Evolutionary conservation across 2,888 invertebrate genomes (phyloP).

Genomic region (Thera britannica): DNA sequence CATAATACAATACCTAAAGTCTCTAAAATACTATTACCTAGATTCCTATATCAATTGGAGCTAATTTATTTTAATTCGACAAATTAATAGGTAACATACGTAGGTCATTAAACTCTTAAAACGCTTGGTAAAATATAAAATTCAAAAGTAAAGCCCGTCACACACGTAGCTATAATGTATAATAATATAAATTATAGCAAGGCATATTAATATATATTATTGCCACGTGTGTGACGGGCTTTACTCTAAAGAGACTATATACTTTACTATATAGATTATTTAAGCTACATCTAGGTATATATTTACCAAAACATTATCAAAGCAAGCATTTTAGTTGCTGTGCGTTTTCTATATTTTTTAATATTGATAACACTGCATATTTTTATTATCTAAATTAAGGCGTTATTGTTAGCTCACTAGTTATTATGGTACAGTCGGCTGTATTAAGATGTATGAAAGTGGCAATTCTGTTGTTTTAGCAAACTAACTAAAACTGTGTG

Average conservation of each 20-base stretch:
- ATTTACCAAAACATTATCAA: conserved; percentile 2
- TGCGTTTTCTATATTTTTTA: background rate
- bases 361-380: background rate
- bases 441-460: too few species aligned
- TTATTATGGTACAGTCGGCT: too few species aligned
- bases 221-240: too few species aligned
- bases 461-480: too few species aligned
- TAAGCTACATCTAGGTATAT: too few species aligned
- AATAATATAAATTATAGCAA: too few species aligned
- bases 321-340: conserved; percentile 1
- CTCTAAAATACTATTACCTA: conserved; percentile 19
- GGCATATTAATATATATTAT: too few species aligned
- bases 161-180: too few species aligned
- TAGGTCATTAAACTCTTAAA: background rate
- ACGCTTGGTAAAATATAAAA: background rate
- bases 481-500: too few species aligned
- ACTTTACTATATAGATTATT: background rate
- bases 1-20: background rate
- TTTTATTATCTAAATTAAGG: background rate
- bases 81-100: background rate
- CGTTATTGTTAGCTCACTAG: too few species aligned
- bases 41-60: conserved; percentile 24
- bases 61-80: conserved; percentile 16
- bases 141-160: background rate
- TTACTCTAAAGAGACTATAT: background rate